Evolutionary conservation across 2,113 vertebrate species (phyloP).

Genomic region (Tychaedon coryphoeus): DNA sequence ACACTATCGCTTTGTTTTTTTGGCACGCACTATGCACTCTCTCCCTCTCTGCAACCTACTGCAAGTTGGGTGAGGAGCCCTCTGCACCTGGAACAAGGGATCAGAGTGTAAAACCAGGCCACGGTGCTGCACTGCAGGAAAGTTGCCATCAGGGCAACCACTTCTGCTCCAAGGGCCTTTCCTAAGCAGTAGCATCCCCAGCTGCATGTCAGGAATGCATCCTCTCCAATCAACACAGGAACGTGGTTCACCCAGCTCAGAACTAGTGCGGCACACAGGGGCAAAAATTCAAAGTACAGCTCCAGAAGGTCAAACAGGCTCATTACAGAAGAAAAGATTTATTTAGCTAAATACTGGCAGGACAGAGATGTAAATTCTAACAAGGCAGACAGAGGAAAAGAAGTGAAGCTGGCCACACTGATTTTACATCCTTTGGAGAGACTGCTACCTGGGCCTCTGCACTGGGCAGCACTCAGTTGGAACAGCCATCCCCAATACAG

Average conservation of each 20-base stretch:
- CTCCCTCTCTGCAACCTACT: background rate
- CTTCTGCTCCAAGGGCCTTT: background rate
- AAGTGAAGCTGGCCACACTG: background rate
- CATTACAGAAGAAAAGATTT: background rate
- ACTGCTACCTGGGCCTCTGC: background rate
- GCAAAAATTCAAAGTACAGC: background rate
- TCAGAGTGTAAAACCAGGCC: background rate
- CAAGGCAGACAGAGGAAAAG: background rate
- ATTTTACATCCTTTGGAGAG: background rate
- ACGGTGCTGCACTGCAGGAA: fast-evolving
- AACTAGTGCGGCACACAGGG: background rate
- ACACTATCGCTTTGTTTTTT: background rate
- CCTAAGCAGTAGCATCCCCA: background rate
- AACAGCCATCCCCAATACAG: background rate
- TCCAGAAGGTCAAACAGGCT: background rate
- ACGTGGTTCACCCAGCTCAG: background rate
- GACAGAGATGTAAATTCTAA: background rate
- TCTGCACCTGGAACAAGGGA: background rate
- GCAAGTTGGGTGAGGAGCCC: background rate
- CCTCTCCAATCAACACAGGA: background rate
- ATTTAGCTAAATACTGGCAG: background rate
- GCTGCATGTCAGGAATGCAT: fast-evolving
- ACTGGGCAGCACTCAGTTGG: background rate
- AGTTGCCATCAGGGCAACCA: background rate
- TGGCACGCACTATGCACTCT: background rate